Conservation (phyloP, 1,140 invertebrate genomes). For the Bicyclus anynana region DNA sequence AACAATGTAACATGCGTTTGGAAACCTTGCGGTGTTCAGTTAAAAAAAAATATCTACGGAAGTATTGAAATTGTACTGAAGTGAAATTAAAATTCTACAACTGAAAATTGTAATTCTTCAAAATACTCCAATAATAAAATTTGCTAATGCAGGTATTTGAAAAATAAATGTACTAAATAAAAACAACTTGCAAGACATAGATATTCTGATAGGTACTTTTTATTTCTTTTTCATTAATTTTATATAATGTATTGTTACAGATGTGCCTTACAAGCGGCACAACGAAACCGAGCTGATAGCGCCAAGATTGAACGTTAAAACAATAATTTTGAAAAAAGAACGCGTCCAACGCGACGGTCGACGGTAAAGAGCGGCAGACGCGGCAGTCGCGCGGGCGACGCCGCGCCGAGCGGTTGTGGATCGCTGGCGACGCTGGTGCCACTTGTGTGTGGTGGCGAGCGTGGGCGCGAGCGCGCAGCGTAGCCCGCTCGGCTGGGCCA, state of each 20-base stretch:
- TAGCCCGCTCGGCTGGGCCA: conserved; percentile 70
- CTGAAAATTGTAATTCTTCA: too few species aligned
- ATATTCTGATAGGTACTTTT: not conserved
- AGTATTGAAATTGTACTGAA: too few species aligned
- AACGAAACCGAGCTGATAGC: conserved; percentile 42
- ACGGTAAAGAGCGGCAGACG: conserved; percentile 11
- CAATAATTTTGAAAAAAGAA: conserved; percentile 26
- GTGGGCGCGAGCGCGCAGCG: conserved; percentile 52
- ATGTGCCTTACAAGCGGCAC: conserved; percentile 35
- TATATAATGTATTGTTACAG: conserved; percentile 61
- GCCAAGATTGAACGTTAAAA: conserved; percentile 22
- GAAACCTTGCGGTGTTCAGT: too few species aligned
- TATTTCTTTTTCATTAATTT: conserved; percentile 5
- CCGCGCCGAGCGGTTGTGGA: conserved; percentile 54
- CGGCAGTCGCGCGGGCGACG: conserved; percentile 54
- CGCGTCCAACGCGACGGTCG: not conserved
- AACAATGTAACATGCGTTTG: too few species aligned
- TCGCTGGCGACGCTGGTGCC: conserved; percentile 51
- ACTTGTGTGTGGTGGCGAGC: conserved; percentile 55
- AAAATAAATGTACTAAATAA: too few species aligned
- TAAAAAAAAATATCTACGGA: too few species aligned
- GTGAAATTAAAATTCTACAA: too few species aligned
- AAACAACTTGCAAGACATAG: too few species aligned
- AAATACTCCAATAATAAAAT: too few species aligned
- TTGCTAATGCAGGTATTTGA: too few species aligned